phyloP scores from a whole-genome alignment of 1,140 invertebrate genomes.

The Trachymyrmex septentrionalis region DNA sequence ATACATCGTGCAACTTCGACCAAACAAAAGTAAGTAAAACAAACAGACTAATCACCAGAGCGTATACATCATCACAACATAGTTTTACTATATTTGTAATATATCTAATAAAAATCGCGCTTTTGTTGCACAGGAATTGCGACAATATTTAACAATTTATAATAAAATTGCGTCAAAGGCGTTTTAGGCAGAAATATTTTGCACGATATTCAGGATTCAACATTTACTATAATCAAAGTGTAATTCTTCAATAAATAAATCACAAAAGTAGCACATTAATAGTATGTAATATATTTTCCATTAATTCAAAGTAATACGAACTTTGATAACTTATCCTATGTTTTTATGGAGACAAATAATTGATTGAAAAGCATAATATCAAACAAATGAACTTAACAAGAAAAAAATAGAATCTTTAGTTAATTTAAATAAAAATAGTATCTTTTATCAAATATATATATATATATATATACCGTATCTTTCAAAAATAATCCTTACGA shows the following conservation, averaged over 20 bases:
- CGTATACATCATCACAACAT: not conserved
- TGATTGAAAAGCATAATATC: not conserved
- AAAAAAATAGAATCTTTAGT: not conserved
- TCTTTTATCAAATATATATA: not conserved
- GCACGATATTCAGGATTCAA: slow-evolving; percentile 2
- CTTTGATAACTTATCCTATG: not conserved
- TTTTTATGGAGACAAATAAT: not conserved
- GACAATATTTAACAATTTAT: not conserved
- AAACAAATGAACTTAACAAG: slow-evolving; percentile 20
- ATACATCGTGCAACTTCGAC: slow-evolving; percentile 25
- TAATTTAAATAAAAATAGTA: not conserved
- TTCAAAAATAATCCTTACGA: not conserved
- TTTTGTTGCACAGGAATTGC: not conserved
- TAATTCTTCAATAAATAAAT: slow-evolving; percentile 43
- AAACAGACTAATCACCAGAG: slow-evolving; percentile 8
- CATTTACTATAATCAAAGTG: slow-evolving; percentile 14
- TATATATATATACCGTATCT: not conserved
- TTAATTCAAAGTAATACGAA: slow-evolving; percentile 8
- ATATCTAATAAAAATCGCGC: not conserved
- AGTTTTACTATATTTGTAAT: slow-evolving; percentile 24
- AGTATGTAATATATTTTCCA: not conserved
- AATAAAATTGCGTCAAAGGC: not conserved
- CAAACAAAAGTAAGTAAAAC: slow-evolving; percentile 48
- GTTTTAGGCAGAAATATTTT: not conserved
- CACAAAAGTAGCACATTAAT: slow-evolving; percentile 8